Conservation (phyloP, 2,888 invertebrate genomes). For the Podabrus alpinus region DNA sequence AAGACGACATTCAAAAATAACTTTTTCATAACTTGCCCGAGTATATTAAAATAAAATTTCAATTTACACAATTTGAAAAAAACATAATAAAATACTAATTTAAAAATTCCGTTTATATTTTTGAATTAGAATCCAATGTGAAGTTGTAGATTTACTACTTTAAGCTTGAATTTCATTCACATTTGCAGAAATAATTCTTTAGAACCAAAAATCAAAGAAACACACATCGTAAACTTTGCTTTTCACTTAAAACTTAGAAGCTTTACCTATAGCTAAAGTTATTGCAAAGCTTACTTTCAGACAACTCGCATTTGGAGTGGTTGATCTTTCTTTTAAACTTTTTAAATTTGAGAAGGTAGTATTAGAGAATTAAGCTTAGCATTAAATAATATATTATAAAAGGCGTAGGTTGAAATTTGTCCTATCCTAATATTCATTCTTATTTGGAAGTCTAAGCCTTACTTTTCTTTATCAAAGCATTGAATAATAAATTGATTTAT, state of each 20-base stretch:
- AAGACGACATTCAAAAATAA: background rate
- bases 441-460: background rate
- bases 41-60: background rate
- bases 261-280: background rate
- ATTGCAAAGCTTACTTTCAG: background rate
- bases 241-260: background rate
- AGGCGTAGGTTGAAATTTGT: background rate
- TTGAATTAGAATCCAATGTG: background rate
- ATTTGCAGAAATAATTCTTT: background rate
- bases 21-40: background rate
- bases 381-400: background rate
- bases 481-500: background rate
- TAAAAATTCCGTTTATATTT: background rate
- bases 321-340: background rate
- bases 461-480: background rate
- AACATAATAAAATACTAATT: background rate
- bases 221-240: background rate
- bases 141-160: background rate
- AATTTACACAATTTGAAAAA: background rate
- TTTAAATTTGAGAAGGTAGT: background rate
- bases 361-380: background rate
- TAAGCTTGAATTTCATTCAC: background rate
- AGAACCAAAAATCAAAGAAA: background rate
- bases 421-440: background rate
- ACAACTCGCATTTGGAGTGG: background rate